Base-by-base conservation (phyloP, 2,113 vertebrate species). In the Carassius auratus region DNA sequence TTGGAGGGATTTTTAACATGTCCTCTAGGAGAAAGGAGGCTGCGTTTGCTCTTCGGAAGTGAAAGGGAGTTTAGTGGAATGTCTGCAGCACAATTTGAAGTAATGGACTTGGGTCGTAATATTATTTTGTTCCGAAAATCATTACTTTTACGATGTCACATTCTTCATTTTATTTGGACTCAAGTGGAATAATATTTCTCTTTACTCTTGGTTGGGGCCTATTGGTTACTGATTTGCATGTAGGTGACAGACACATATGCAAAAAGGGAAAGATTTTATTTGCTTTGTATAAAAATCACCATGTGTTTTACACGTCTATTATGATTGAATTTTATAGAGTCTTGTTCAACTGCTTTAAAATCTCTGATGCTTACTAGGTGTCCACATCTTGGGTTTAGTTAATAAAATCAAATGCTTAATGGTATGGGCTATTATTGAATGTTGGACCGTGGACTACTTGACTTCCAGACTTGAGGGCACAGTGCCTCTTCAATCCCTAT, bases 81-180 rank as follows among this genome's bases (percentile, higher is more conserved):
- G 90, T 90, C 88, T 86, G 84, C 88, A 87, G 77, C 61, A 83
- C 85, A 89, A 89, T 90, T 90, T 89, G 85, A 86, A 89, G 83
- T 86, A 84, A 90, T 87, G 87, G 88, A 52, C 77, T 89, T 87
- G 78, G 78, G n/a, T 80, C 73, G 48, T 87, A 71, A 88, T 88
- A 89, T 92, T 89, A 90, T 88, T 91, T 89, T 88, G 90, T 92
- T 90, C 91, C 89, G 87, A 90, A 92, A 92, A 85, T 86, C 88
- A 90, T 90, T 92, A 91, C 81, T 90, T 91, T 92, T 89, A 92
- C 68, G 61, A 87, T 84, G 87, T 89, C 69, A 80, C 89, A 89
- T 90, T 90, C 86, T 89, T 87, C 73, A 59, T 87, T 92, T 90
- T 89, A 89, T 92, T 86, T 88, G 89, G 81, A 77, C 81, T 84